phyloP scores from a whole-genome alignment of 2,113 vertebrate species.

The Clupea harengus region DNA sequence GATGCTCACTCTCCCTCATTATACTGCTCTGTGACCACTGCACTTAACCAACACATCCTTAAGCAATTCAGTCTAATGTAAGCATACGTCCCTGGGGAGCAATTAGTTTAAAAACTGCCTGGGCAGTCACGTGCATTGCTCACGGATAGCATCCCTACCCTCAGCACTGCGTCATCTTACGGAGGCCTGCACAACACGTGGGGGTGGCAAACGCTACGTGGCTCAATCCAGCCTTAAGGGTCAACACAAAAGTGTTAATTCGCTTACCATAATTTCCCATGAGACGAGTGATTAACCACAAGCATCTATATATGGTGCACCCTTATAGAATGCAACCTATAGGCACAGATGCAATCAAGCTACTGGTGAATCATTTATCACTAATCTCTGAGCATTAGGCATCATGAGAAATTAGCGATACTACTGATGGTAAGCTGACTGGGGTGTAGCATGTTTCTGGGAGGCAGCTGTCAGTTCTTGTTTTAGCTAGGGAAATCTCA shows the following conservation, averaged over 20 bases:
- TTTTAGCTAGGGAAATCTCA: constrained; percentile 25
- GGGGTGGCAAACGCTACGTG: not conserved
- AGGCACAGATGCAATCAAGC: not conserved
- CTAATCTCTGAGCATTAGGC: constrained; percentile 9
- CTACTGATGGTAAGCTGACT: not conserved
- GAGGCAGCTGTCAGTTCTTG: constrained; percentile 28
- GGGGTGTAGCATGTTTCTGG: constrained; percentile 19
- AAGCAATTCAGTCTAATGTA: not conserved
- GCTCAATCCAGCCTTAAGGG: not conserved
- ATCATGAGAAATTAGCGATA: not conserved
- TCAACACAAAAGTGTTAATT: not conserved
- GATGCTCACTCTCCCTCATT: not conserved
- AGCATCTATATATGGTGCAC: not conserved
- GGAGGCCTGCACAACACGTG: not conserved
- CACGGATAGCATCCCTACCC: not conserved
- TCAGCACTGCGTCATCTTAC: not conserved
- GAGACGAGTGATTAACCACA: not conserved
- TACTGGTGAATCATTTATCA: not conserved
- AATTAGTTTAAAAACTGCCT: constrained; percentile 5
- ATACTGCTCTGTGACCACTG: not conserved
- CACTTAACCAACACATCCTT: constrained; percentile 7
- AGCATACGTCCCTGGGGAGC: not conserved
- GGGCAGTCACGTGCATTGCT: not conserved
- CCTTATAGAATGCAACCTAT: not conserved
- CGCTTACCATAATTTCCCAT: not conserved